Conservation (phyloP, 2,888 invertebrate genomes). For the Zygothrica quintamaculata region DNA sequence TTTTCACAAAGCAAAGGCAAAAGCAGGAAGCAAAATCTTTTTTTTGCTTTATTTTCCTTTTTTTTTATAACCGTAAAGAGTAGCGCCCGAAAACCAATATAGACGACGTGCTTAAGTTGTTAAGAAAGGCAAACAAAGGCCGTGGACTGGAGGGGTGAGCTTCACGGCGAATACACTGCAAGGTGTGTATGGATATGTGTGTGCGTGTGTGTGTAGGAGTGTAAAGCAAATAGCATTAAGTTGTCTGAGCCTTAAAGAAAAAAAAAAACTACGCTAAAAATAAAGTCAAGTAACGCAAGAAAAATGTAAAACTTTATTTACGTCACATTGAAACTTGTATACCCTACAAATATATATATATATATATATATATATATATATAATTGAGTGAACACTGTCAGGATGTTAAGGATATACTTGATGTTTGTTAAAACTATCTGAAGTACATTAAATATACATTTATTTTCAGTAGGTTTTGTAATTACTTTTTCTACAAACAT, state of each 20-base stretch:
- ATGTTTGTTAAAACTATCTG: too few species aligned
- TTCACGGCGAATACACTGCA: constrained; percentile 12
- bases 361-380: too few species aligned
- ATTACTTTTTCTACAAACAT: too few species aligned
- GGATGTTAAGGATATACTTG: too few species aligned
- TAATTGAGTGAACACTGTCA: too few species aligned
- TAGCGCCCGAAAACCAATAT: constrained; percentile 75
- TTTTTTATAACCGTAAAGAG: constrained; percentile 28
- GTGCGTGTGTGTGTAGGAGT: constrained; percentile 42
- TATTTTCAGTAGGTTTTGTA: too few species aligned
- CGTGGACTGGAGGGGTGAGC: constrained; percentile 8
- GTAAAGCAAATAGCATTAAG: constrained; percentile 74
- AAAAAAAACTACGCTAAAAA: constrained; percentile 47
- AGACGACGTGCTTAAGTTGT: constrained; percentile 79
- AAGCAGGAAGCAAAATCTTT: constrained; percentile 68
- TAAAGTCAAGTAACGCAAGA: constrained; percentile 44
- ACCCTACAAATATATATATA: too few species aligned
- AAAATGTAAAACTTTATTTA: not conserved
- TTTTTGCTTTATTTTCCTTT: constrained; percentile 18
- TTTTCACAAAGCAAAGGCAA: constrained; percentile 70
- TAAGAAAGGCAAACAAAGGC: constrained; percentile 75
- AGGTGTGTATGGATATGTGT: constrained; percentile 32
- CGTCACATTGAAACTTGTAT: constrained; percentile 16
- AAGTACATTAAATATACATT: too few species aligned
- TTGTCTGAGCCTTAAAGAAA: constrained; percentile 69